Conservation (phyloP, 2,888 invertebrate species). For the Omphaloscelis lunosa region DNA sequence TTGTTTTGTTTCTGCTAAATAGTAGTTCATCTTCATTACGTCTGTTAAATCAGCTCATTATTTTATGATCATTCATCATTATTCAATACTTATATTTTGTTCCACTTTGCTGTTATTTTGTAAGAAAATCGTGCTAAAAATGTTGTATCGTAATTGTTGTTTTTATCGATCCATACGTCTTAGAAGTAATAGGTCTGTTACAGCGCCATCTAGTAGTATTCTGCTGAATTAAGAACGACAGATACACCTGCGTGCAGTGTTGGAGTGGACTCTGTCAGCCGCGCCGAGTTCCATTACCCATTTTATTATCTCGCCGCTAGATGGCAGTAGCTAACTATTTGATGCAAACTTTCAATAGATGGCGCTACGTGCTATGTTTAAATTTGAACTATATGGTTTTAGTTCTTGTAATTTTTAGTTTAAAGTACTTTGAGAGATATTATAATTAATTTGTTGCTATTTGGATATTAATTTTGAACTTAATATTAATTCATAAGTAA, state of each 20-base stretch:
- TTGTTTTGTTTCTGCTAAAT: background rate
- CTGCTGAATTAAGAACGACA: background rate
- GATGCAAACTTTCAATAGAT: slow-evolving; percentile 24
- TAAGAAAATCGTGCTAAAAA: background rate
- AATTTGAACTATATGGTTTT: too few relatives aligned
- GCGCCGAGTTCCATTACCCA: accelerated
- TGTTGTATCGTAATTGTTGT: background rate
- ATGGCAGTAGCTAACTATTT: slow-evolving; percentile 17
- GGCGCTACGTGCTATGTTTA: background rate
- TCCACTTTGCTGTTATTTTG: background rate
- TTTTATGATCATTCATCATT: background rate
- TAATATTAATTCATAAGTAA: background rate
- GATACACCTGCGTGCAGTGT: background rate
- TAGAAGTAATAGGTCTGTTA: background rate
- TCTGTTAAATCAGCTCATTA: too few relatives aligned
- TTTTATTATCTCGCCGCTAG: slow-evolving; percentile 12
- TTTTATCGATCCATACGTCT: background rate
- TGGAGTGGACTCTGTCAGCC: background rate
- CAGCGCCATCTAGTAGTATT: slow-evolving; percentile 55
- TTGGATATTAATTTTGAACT: background rate
- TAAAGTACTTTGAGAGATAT: background rate
- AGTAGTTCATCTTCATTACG: background rate
- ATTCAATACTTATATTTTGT: background rate
- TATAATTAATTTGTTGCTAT: background rate
- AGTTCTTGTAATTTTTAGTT: background rate